Conservation (phyloP, 1,140 invertebrate genomes). For the Diploscapter pachys region DNA sequence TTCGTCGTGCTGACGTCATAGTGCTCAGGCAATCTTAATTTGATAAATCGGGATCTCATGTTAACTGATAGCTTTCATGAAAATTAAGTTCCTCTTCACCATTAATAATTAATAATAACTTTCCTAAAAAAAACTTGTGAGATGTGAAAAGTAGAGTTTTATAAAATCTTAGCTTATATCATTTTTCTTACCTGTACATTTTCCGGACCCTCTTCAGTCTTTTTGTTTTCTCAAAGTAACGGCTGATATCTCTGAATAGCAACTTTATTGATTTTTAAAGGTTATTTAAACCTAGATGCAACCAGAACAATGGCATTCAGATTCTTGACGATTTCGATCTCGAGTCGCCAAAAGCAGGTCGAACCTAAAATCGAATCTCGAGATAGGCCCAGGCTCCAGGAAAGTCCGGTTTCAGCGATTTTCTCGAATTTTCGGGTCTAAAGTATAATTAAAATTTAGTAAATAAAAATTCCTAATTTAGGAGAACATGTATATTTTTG, state of each 20-base stretch:
- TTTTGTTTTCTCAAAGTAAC: conserved; percentile 39
- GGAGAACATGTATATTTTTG: too few relatives aligned
- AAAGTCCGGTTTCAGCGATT: conserved; percentile 48
- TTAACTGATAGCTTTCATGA: too few relatives aligned
- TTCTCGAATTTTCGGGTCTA: conserved; percentile 50
- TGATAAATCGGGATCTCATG: neutral
- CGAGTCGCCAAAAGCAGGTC: conserved; percentile 49
- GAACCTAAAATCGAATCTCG: conserved; percentile 40
- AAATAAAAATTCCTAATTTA: too few relatives aligned
- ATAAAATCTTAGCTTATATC: too few relatives aligned
- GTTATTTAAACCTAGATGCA: conserved; percentile 20
- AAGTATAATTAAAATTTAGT: neutral
- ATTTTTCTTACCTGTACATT: conserved; percentile 34
- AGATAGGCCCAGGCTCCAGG: conserved; percentile 50
- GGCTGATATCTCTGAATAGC: conserved; percentile 42
- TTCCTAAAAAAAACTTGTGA: too few relatives aligned
- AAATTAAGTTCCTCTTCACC: too few relatives aligned
- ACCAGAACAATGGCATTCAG: conserved; percentile 32
- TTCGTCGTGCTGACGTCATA: conserved; percentile 46
- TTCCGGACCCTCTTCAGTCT: conserved; percentile 47
- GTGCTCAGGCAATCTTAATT: conserved; percentile 40
- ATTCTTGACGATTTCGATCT: conserved; percentile 38
- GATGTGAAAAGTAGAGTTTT: too few relatives aligned
- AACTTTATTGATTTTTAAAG: conserved; percentile 24
- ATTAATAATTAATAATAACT: too few relatives aligned